These are phyloP conservation scores for Lepidotrigona ventralis DNA, from an alignment of 1,140 invertebrate species.

Conservation along the genomic window DNA sequence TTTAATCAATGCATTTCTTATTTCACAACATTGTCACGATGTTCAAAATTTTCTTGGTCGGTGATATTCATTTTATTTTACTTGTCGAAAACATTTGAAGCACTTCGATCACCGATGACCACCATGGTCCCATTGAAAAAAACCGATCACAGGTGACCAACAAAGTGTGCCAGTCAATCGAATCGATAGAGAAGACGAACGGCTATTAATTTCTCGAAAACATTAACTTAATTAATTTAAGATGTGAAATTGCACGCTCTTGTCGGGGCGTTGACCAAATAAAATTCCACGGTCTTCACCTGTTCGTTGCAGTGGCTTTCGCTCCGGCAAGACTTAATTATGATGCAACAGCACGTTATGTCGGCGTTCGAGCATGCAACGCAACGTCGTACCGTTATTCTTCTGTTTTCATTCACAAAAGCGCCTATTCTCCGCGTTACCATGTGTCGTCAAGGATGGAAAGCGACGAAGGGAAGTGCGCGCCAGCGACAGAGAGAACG, in stretches of 20 bases:
- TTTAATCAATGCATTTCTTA: no score
- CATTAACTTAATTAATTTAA: no score
- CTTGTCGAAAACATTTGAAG: no score
- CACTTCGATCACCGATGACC: no score
- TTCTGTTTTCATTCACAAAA: slow-evolving; percentile 61
- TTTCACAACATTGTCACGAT: no score
- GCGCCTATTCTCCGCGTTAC: slow-evolving; percentile 47
- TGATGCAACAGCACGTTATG: slow-evolving; percentile 24
- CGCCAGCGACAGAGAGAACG: background rate
- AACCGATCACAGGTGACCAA: no score
- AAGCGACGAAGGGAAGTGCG: slow-evolving; percentile 8
- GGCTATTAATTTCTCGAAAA: no score
- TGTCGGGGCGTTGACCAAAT: background rate
- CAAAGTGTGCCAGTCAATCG: no score
- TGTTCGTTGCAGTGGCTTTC: background rate
- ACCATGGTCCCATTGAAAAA: no score
- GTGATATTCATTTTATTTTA: no score
- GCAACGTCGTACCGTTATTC: slow-evolving; percentile 51
- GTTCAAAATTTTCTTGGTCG: no score
- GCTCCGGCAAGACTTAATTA: slow-evolving; percentile 47
- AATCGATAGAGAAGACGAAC: no score
- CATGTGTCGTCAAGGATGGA: slow-evolving; percentile 52
- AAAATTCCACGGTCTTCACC: background rate
- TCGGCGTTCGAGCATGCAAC: slow-evolving; percentile 49
- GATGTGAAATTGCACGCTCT: background rate